Conservation (phyloP, 2,888 invertebrate genomes). For the Ophraella communa region DNA sequence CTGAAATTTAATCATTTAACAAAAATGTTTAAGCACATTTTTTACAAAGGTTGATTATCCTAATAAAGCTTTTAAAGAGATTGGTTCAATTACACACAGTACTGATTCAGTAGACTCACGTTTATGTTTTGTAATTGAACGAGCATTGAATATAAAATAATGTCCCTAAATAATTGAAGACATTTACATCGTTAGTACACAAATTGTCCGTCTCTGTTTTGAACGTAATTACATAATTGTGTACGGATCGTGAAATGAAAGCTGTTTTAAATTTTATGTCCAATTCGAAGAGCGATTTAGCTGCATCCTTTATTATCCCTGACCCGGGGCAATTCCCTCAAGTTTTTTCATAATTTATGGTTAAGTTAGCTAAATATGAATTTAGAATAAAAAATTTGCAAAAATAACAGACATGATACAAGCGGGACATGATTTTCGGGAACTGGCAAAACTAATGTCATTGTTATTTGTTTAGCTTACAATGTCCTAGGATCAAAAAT, state of each 20-base stretch:
- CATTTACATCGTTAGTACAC: constrained; percentile 30
- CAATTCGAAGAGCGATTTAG: constrained; percentile 21
- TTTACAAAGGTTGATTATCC: too few species aligned
- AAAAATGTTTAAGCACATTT: too few species aligned
- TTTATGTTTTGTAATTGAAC: neutral
- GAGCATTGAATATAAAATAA: neutral
- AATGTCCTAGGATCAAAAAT: too few species aligned
- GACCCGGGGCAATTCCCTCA: neutral
- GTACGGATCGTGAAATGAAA: constrained; percentile 30
- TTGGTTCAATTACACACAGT: too few species aligned
- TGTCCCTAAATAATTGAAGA: constrained; percentile 13
- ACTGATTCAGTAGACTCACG: neutral
- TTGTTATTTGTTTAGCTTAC: too few species aligned
- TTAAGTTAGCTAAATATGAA: too few species aligned
- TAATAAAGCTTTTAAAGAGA: too few species aligned
- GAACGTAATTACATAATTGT: constrained; percentile 34
- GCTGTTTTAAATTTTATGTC: constrained; percentile 28
- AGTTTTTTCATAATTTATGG: neutral
- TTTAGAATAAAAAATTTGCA: too few species aligned
- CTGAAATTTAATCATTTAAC: too few species aligned
- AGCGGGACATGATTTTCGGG: too few species aligned
- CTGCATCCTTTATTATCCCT: constrained; percentile 20
- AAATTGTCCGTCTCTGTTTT: constrained; percentile 24
- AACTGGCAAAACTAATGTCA: too few species aligned
- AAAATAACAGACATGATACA: too few species aligned